These are phyloP conservation scores for Turdus rufiventris DNA, from an alignment of 2,113 vertebrate genomes.

Conservation along the genomic window DNA sequence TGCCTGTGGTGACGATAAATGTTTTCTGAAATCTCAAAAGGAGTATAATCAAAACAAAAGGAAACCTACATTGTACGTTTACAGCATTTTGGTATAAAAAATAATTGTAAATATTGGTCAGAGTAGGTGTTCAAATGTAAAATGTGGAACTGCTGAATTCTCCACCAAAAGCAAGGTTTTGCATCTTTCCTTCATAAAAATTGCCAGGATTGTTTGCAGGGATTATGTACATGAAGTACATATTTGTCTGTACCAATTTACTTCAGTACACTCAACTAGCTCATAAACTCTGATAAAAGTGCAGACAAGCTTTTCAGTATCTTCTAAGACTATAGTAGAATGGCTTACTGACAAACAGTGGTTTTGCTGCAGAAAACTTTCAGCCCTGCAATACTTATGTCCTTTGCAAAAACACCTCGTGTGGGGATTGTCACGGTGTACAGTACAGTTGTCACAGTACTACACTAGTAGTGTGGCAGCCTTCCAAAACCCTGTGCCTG, in stretches of 20 bases:
- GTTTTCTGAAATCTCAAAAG: background rate
- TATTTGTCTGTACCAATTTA: background rate
- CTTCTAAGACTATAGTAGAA: background rate
- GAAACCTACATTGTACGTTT: background rate
- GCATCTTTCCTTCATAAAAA: background rate
- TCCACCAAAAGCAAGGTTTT: background rate
- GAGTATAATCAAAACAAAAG: background rate
- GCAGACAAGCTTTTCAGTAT: background rate
- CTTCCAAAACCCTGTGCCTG: background rate
- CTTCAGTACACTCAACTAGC: background rate
- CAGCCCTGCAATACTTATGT: background rate
- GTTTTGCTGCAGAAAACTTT: background rate
- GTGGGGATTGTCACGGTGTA: background rate
- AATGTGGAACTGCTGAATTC: background rate
- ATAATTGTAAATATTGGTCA: background rate
- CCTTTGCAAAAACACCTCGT: background rate
- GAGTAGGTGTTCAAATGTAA: background rate
- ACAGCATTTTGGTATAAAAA: background rate
- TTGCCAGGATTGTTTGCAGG: background rate
- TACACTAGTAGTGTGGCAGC: background rate
- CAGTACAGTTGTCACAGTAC: too few species aligned
- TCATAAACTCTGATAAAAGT: background rate
- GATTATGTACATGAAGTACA: background rate
- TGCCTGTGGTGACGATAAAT: background rate
- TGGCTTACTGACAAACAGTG: background rate